Evolutionary conservation across 2,888 invertebrate genomes (phyloP).

Genomic region (Nebria brevicollis): DNA sequence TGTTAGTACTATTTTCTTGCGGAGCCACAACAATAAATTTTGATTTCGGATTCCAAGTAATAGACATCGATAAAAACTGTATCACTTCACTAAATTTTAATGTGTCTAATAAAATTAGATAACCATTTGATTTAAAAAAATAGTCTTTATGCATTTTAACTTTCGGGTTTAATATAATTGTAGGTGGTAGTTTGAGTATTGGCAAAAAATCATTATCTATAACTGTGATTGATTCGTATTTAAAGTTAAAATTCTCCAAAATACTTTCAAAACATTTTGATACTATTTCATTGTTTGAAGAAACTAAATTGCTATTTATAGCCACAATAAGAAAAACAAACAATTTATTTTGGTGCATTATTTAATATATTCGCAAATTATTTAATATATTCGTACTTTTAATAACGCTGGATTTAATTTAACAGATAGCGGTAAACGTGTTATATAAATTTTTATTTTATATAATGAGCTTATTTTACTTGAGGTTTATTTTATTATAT

Average conservation of each 20-base stretch:
- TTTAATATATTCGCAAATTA: too few relatives aligned
- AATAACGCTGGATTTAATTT: too few relatives aligned
- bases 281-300: not conserved
- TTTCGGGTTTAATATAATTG: too few relatives aligned
- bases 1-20: not conserved
- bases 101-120: conserved; percentile 23
- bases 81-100: conserved; percentile 12
- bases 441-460: too few relatives aligned
- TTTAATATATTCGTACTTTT: too few relatives aligned
- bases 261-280: conserved; percentile 22
- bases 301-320: too few relatives aligned
- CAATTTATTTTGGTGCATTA: too few relatives aligned
- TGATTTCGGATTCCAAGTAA: conserved; percentile 34
- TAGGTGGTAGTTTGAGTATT: not conserved
- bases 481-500: too few relatives aligned
- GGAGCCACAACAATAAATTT: conserved; percentile 13
- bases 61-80: not conserved
- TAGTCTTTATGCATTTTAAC: too few relatives aligned
- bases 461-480: too few relatives aligned
- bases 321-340: too few relatives aligned
- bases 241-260: conserved; percentile 7
- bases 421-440: too few relatives aligned
- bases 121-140: conserved; percentile 19
- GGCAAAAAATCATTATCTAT: conserved; percentile 11
- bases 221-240: conserved; percentile 23